Conservation (phyloP, 2,888 invertebrate genomes). For the Drepanosiphum platanoidis region DNA sequence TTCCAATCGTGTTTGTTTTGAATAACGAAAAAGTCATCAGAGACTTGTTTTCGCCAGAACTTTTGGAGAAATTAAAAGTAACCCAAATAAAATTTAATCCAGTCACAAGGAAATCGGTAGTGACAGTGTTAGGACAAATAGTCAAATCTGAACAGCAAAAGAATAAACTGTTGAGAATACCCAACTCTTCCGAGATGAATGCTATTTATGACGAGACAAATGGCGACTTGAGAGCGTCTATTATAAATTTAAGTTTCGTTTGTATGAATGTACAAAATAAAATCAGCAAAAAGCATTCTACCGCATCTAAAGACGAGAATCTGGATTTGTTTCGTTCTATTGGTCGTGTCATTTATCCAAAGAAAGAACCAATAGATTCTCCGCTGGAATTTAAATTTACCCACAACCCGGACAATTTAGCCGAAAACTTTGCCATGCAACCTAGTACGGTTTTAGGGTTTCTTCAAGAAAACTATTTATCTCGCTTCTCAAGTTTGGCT, state of each 20-base stretch:
- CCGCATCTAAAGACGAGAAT: constrained; percentile 17
- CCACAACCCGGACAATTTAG: constrained; percentile 75
- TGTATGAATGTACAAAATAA: constrained; percentile 47
- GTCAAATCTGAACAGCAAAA: constrained; percentile 58
- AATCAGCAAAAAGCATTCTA: constrained; percentile 1
- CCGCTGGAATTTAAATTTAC: constrained; percentile 67
- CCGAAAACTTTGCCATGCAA: constrained; percentile 76
- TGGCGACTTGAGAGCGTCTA: constrained; percentile 63
- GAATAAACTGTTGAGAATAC: constrained; percentile 39
- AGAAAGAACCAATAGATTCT: constrained; percentile 27
- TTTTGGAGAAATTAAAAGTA: constrained; percentile 54
- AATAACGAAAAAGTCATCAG: constrained; percentile 62
- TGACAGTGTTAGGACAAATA: constrained; percentile 59
- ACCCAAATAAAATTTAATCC: constrained; percentile 62
- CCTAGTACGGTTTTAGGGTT: constrained; percentile 76
- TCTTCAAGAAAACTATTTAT: constrained; percentile 78
- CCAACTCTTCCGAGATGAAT: constrained; percentile 54
- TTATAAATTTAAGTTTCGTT: constrained; percentile 63
- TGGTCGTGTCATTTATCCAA: constrained; percentile 63
- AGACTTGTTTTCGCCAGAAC: constrained; percentile 56
- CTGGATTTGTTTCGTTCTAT: constrained; percentile 62
- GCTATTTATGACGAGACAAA: constrained; percentile 59
- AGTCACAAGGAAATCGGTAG: constrained; percentile 57
- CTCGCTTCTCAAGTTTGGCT: constrained; percentile 66
- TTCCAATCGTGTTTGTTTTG: constrained; percentile 63